Base-by-base conservation (phyloP, 2,888 invertebrate genomes). In the Trachelus stipa region DNA sequence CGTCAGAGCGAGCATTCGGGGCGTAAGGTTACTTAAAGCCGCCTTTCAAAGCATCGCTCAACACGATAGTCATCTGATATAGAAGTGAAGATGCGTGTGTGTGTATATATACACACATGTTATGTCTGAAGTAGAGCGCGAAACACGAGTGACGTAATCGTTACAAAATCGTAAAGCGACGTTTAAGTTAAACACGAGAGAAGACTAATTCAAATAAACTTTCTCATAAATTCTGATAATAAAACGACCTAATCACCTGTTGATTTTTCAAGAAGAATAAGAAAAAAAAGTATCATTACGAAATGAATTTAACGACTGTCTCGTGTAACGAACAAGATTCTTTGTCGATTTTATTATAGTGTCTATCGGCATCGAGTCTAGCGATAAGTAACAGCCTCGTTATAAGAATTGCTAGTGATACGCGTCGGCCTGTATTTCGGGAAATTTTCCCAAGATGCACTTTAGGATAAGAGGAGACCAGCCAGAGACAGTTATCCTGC, bases 401-500 rank as follows among this genome's bases (percentile, higher is more conserved):
- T 56, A 56, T 56, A 23, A 56, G 56, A 9, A 56, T 56, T 56
- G 56, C 56, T 23, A 23, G 56, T 56, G 23, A 56, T 56, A 56
- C 56, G 2, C 56, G 56, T 23, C 23, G 56, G 56, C 9, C 56
- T 23, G 56, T 56, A 23, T 56, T 56, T 1, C 56, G 56, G 6
- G 23, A 33, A 71, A 71, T 15, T 71, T 71, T 71, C 71, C 71
- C 71, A 33, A 31, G 71, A 71, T 71, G 71, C 71, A 71, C 71
- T 71, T 71, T 71, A 71, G 31, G 12, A 33, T 1, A 71, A 33
- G 71, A 15, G 33, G 12, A 71, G 9, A 71, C 71, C 33, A 12
- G 31, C 31, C 12, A 71, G 33, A 31, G 81, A 81, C 83, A 85
- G 86, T 84, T 86, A 85, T 81, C 82, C 81, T 79, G 83, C 82